Conservation (phyloP, 2,888 invertebrate genomes). For the Bellardia bayeri region DNA sequence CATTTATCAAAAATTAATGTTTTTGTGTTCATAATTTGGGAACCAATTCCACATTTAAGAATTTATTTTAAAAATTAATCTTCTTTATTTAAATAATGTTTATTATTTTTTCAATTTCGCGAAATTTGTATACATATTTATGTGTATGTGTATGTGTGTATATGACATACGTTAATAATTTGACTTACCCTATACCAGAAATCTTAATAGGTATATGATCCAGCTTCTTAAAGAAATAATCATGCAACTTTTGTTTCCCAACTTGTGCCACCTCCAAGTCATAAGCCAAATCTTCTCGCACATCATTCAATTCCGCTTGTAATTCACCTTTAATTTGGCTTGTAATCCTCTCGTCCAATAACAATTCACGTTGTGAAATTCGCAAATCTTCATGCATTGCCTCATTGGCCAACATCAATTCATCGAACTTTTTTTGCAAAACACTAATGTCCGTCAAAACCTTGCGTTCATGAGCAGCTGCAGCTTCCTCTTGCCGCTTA, state of each 20-base stretch:
- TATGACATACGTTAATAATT: neutral
- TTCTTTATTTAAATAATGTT: no score
- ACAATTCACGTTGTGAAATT: slow-evolving; percentile 86
- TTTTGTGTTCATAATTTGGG: no score
- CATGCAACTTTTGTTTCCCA: slow-evolving; percentile 87
- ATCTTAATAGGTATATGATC: slow-evolving; percentile 88
- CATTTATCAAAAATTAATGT: neutral
- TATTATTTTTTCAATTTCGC: no score
- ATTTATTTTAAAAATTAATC: neutral
- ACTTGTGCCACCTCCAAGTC: slow-evolving; percentile 89
- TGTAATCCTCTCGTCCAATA: slow-evolving; percentile 88
- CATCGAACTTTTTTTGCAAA: slow-evolving; percentile 86
- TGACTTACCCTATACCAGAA: slow-evolving; percentile 85
- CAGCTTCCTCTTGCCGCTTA: slow-evolving; percentile 80
- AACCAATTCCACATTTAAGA: neutral
- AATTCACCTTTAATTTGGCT: slow-evolving; percentile 87
- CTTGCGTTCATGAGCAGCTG: slow-evolving; percentile 86
- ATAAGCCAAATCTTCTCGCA: slow-evolving; percentile 88
- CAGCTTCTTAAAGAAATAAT: slow-evolving; percentile 88
- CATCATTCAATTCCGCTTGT: slow-evolving; percentile 87
- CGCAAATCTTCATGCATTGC: slow-evolving; percentile 87
- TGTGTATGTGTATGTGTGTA: no score
- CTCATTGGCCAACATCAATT: slow-evolving; percentile 86
- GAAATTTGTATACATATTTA: no score
- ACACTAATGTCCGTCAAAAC: slow-evolving; percentile 85